Evolutionary conservation across 2,888 invertebrate genomes (phyloP), one percentile per base, ranked within the genome.

Genomic region (Alviniconcha strummeri): DNA sequence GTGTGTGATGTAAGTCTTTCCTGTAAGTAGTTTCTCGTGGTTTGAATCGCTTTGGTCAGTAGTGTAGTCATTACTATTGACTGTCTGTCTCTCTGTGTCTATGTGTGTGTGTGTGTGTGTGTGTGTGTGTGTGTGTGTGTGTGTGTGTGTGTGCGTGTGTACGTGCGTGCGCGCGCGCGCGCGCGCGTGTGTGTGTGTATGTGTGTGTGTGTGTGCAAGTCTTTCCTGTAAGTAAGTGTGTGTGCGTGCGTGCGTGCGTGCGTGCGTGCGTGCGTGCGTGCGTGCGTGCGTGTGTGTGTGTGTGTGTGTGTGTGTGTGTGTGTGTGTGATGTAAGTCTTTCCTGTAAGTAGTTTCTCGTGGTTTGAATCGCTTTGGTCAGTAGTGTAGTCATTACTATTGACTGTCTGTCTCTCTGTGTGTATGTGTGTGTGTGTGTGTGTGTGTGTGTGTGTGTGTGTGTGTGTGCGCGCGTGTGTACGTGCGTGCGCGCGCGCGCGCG

Each of bases 111-210:
- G 15, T 82, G 52, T 82, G 11, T 82, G 64, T 76, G 19, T 76
- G 57, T 82, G 19, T 74, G 52, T 82, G 17, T 57, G 64, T 76
- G 15, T 76, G 55, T 82, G n/a, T 76, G 64, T 82, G n/a, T 76
- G n/a, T 76, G 9, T 82, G 15, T 60, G 57, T 82, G 60, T 75
- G 52, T 82, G 64, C 7, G 64, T 36, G 67, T 77, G 8, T 76
- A 52, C 54, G 19, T 72, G n/a, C n/a, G 8, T 60, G 11, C 11
- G 60, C 11, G 60, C 11, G 60, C 11, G 60, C 11, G 60, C 11
- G 60, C 11, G 60, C 11, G 60, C 11, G 60, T 60, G 60, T 60
- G 60, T 60, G 60, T 60, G 60, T 60, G 60, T 60, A 5, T 69
- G 69, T 69, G 69, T 69, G 13, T 69, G 69, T 69, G 69, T 69